These are phyloP conservation scores for Prosapia bicincta DNA, from an alignment of 2,888 invertebrate genomes.

Conservation along the genomic window DNA sequence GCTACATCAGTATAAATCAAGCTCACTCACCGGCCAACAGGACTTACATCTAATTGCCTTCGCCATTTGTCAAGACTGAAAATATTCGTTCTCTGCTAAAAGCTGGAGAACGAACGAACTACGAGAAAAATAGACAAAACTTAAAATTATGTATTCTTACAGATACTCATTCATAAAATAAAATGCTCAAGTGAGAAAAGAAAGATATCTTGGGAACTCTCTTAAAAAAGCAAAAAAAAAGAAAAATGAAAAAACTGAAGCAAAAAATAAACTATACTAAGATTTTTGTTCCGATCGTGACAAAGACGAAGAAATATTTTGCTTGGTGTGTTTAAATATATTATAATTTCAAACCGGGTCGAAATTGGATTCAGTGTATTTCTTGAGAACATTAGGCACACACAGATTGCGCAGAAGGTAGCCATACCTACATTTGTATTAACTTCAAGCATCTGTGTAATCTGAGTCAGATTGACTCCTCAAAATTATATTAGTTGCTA, in stretches of 20 bases:
- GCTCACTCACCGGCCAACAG: no score
- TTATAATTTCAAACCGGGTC: not conserved
- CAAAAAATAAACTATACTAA: no score
- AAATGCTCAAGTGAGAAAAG: not conserved
- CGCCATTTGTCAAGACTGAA: not conserved
- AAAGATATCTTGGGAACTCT: not conserved
- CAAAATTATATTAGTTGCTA: no score
- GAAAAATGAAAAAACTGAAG: no score
- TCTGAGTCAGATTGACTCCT: no score
- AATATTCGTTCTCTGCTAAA: not conserved
- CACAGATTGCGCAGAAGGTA: not conserved
- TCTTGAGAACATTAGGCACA: slow-evolving; percentile 9
- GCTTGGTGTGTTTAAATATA: slow-evolving; percentile 3
- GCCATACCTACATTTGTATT: no score
- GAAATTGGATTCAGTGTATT: slow-evolving; percentile 8
- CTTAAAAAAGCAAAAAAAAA: not conserved
- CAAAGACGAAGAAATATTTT: not conserved
- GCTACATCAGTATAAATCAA: no score
- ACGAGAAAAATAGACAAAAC: not conserved
- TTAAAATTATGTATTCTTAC: slow-evolving; percentile 25
- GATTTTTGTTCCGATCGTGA: slow-evolving; percentile 3
- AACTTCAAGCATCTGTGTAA: no score
- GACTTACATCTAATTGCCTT: no score
- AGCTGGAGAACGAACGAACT: not conserved
- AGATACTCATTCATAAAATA: not conserved